A percentile compares a stretch with the other conserved stretches of the same genome.
Evolutionary conservation across 2,797 vertebrate species (phyloP).

Genomic region (Cyprinella venusta): DNA sequence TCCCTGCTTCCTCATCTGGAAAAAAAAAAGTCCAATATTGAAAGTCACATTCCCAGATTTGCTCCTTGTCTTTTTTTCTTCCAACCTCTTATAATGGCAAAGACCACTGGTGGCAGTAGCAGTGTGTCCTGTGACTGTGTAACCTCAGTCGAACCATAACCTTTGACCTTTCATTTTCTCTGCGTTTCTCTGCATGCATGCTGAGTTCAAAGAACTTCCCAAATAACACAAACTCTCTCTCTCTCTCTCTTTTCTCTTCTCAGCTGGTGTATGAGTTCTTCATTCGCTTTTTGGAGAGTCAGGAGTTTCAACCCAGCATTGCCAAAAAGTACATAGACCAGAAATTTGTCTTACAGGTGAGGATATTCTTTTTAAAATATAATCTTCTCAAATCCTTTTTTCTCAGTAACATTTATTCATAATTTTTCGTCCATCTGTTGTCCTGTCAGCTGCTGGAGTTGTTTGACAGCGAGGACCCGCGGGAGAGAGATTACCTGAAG

Average conservation of each 20-base stretch:
- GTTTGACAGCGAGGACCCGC: conserved; percentile 97
- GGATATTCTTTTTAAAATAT: conserved; percentile 47
- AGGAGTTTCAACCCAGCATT: conserved; percentile 99
- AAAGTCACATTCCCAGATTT: conserved; percentile 11
- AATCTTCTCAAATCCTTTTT: neutral
- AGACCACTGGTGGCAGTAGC: conserved; percentile 39
- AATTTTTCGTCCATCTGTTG: neutral
- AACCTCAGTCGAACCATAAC: conserved; percentile 49
- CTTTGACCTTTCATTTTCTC: neutral
- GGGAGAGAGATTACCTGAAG: conserved; percentile 99
- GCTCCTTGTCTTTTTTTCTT: neutral
- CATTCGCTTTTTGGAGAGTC: conserved; percentile 99
- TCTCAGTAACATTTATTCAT: neutral
- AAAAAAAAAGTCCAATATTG: neutral
- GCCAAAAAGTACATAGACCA: conserved; percentile 99
- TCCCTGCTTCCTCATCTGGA: neutral
- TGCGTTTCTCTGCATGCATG: neutral
- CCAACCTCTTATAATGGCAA: neutral
- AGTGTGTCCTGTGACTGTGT: conserved; percentile 31
- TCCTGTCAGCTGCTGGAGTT: conserved; percentile 90
- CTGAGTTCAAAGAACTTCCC: neutral
- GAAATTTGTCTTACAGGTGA: conserved; percentile 99
- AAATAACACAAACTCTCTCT: neutral
- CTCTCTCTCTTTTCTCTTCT: neutral
- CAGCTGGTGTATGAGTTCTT: conserved; percentile 99